phyloP scores from a whole-genome alignment of 2,113 vertebrate genomes.

The Colius striatus region DNA sequence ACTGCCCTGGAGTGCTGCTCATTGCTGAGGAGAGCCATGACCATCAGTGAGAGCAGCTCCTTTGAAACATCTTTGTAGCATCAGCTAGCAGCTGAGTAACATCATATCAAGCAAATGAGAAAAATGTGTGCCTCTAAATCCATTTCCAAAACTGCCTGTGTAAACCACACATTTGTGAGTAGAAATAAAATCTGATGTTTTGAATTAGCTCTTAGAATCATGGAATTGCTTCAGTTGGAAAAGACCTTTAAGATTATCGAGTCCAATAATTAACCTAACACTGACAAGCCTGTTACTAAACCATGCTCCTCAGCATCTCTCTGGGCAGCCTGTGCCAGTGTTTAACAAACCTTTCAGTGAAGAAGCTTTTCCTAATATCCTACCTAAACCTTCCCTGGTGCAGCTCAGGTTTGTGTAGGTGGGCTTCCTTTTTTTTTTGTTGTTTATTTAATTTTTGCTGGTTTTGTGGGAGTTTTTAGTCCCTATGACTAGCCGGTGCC shows the following conservation, averaged over 20 bases:
- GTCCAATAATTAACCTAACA: too few relatives aligned
- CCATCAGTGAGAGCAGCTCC: neutral
- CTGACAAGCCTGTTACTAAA: too few relatives aligned
- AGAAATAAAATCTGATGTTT: neutral
- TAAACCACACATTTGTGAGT: neutral
- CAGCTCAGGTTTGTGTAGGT: neutral
- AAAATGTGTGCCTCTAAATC: neutral
- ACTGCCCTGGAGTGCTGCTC: neutral
- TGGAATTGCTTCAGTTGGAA: too few relatives aligned
- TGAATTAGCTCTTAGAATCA: neutral
- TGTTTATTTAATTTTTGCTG: neutral
- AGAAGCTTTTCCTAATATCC: too few relatives aligned
- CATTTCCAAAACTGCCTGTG: neutral
- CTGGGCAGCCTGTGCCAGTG: too few relatives aligned
- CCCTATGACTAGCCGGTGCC: neutral
- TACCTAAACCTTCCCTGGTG: too few relatives aligned
- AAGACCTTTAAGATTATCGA: too few relatives aligned
- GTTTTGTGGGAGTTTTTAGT: fast-evolving
- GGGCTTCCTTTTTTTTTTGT: neutral
- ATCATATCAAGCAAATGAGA: neutral
- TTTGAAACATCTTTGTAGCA: neutral
- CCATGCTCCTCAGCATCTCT: too few relatives aligned
- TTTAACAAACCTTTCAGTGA: too few relatives aligned
- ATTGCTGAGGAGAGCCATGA: fast-evolving
- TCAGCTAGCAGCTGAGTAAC: neutral